These are phyloP conservation scores for Catocala sponsa DNA, from an alignment of 2,888 invertebrate genomes.

Conservation along the genomic window DNA sequence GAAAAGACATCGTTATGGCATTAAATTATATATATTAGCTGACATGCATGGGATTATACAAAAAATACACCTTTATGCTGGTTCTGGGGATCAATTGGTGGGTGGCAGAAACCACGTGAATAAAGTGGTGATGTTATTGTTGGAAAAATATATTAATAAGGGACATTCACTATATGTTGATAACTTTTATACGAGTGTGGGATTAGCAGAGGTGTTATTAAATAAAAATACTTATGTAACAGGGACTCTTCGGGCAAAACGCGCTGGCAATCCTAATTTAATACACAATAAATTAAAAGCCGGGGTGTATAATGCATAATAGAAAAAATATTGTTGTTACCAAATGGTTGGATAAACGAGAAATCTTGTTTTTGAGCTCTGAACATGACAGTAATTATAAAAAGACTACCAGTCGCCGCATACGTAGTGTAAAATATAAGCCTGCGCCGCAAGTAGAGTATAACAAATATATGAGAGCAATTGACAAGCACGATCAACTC, in stretches of 20 bases:
- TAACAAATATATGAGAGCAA: no score
- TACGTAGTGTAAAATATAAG: conserved; percentile 15
- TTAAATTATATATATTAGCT: conserved; percentile 50
- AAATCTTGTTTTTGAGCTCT: conserved; percentile 47
- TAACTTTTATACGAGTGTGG: conserved; percentile 35
- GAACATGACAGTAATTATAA: conserved; percentile 21
- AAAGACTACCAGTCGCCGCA: conserved; percentile 21
- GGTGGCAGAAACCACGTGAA: conserved; percentile 52
- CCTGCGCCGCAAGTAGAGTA: neutral
- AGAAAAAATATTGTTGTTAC: conserved; percentile 36
- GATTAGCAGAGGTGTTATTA: conserved; percentile 35
- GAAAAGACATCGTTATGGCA: conserved; percentile 53
- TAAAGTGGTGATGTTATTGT: conserved; percentile 43
- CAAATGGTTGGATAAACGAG: conserved; percentile 46
- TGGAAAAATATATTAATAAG: conserved; percentile 36
- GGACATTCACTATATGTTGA: conserved; percentile 44
- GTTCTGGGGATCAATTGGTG: conserved; percentile 35
- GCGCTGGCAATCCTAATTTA: conserved; percentile 23
- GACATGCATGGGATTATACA: conserved; percentile 43
- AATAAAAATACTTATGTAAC: conserved; percentile 44
- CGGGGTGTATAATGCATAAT: conserved; percentile 26
- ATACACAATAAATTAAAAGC: conserved; percentile 30
- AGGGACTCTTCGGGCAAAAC: conserved; percentile 22
- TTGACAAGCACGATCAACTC: no score
- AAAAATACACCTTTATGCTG: conserved; percentile 56